Evolutionary conservation across 2,888 invertebrate genomes (phyloP).

Genomic region (Eristalinus aeneus): DNA sequence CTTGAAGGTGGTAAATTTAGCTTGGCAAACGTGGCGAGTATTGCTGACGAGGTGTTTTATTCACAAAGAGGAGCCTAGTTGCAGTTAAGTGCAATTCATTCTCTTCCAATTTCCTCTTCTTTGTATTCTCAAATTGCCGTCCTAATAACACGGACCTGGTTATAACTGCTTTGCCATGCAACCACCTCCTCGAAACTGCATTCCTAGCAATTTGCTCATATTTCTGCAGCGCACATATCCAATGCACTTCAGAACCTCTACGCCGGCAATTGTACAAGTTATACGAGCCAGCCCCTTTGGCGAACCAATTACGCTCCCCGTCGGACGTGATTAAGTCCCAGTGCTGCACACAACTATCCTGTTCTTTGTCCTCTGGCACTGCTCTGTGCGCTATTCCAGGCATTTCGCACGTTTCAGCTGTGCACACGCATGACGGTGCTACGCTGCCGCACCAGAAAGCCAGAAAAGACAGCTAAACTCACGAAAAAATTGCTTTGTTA

Average conservation of each 20-base stretch:
- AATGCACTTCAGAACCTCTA: not conserved
- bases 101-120: not conserved
- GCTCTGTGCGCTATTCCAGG: not conserved
- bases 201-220: not conserved
- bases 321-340: slow-evolving; percentile 29
- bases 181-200: too few species aligned
- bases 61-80: not conserved
- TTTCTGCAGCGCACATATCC: not conserved
- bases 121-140: not conserved
- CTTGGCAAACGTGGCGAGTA: too few species aligned
- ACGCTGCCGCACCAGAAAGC: not conserved
- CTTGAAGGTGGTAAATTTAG: too few species aligned
- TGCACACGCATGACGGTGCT: not conserved
- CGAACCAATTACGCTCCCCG: not conserved
- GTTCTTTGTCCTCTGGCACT: slow-evolving; percentile 21
- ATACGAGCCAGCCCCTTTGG: not conserved
- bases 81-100: not conserved
- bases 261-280: not conserved
- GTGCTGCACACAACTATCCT: slow-evolving; percentile 9
- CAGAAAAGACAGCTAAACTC: not conserved
- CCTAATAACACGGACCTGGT: not conserved
- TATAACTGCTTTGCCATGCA: not conserved
- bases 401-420: not conserved
- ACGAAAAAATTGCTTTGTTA: slow-evolving; percentile 16
- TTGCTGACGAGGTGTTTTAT: too few species aligned